Conservation (phyloP, 1,140 invertebrate species). For the Sitophilus oryzae region DNA sequence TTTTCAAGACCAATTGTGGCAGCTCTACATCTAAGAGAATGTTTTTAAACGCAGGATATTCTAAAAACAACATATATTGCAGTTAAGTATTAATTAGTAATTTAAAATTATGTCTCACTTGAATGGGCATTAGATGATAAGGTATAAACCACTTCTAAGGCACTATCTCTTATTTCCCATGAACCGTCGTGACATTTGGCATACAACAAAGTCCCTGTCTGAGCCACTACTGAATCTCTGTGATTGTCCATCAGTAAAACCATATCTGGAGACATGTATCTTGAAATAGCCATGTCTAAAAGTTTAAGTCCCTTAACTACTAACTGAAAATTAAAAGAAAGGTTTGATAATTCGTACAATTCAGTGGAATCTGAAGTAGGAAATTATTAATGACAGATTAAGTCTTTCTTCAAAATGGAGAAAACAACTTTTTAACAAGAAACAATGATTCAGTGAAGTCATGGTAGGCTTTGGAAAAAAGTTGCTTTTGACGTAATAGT, state of each 20-base stretch:
- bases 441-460: too few species aligned
- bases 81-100: background rate
- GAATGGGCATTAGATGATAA: conserved; percentile 60
- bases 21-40: conserved; percentile 61
- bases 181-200: conserved; percentile 62
- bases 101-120: conserved; percentile 50
- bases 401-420: too few species aligned
- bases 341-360: conserved; percentile 32
- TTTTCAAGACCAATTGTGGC: conserved; percentile 55
- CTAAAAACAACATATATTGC: conserved; percentile 47
- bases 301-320: conserved; percentile 61
- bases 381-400: conserved; percentile 1
- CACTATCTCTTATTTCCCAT: conserved; percentile 71
- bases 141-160: conserved; percentile 62
- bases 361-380: conserved; percentile 1
- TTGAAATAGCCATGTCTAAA: conserved; percentile 60
- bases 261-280: conserved; percentile 68
- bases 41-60: conserved; percentile 71
- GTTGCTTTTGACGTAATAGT: too few species aligned
- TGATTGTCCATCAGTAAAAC: conserved; percentile 60
- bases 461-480: too few species aligned
- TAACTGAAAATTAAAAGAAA: too few species aligned
- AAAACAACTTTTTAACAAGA: too few species aligned
- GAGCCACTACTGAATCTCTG: conserved; percentile 56
- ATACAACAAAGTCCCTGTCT: conserved; percentile 59